phyloP scores from a whole-genome alignment of 2,888 invertebrate species.

The Euplexia lucipara region DNA sequence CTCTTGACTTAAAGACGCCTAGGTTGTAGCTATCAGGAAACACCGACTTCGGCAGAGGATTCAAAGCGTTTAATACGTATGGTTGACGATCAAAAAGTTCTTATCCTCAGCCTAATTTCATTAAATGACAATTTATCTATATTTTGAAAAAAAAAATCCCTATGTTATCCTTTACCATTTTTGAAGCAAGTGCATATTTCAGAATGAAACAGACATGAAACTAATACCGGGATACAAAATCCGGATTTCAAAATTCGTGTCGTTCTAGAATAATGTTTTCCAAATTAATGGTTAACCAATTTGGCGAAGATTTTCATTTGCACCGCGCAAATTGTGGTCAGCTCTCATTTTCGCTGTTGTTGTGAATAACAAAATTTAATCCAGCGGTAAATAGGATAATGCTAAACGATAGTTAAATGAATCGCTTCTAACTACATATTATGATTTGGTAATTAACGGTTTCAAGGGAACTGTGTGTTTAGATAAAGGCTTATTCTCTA shows the following conservation, averaged over 20 bases:
- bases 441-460: slow-evolving; percentile 30
- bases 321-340: slow-evolving; percentile 85
- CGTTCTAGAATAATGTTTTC: slow-evolving; percentile 66
- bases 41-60: no score
- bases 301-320: slow-evolving; percentile 86
- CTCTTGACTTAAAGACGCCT: no score
- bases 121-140: no score
- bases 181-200: no score
- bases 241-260: slow-evolving; percentile 42
- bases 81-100: no score
- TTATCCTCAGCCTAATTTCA: no score
- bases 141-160: no score
- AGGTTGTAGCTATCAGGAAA: no score
- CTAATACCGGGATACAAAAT: slow-evolving; percentile 16
- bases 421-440: slow-evolving; percentile 34
- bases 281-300: slow-evolving; percentile 85
- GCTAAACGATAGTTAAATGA: slow-evolving; percentile 70
- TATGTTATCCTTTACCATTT: no score
- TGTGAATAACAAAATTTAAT: slow-evolving; percentile 78
- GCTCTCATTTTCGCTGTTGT: slow-evolving; percentile 80
- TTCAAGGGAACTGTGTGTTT: slow-evolving; percentile 1
- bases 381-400: slow-evolving; percentile 73
- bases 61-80: no score
- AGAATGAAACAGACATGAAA: slow-evolving; percentile 23
- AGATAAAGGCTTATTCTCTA: not conserved